Base-by-base conservation (phyloP, 2,888 invertebrate species). In the Pseudococcus longispinus region DNA sequence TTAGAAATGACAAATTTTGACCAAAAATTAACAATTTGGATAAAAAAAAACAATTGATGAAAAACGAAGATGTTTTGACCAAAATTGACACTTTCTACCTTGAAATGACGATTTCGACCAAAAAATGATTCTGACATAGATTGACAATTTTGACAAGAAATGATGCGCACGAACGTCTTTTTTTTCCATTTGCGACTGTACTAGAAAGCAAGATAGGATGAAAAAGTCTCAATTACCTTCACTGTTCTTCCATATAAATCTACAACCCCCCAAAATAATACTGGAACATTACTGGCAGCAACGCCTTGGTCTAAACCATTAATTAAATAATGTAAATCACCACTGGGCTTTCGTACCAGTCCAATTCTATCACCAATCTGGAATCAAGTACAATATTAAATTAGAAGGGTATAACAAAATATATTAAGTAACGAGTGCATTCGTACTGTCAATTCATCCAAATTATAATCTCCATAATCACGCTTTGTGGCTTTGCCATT, bases 191-290 rank as follows among this genome's bases (percentile, higher is more conserved):
- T n/a, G n/a, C n/a, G n/a, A n/a, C n/a, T n/a, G n/a, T n/a, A n/a
- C n/a, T n/a, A n/a, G n/a, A n/a, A n/a, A n/a, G n/a, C n/a, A n/a
- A n/a, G n/a, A n/a, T n/a, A n/a, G n/a, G n/a, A n/a, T n/a, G n/a
- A 20, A 11, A 87, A 8, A 83, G 13, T 18, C 9, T n/a, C 11
- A 88, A 77, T 82, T 89, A 93, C 95, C 91, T 95, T 95, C 26
- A 97, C 96, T 29, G 97, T 97, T 96, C 97, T 97, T 37, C 97
- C 98, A 90, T 98, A 98, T 2, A 98, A 92, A 92, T 98, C 98
- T 55, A 98, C 95, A 42, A 98, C 98, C 6, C 97, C 98, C 97
- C 97, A 98, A 3, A 97, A 94, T 74, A 94, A 94, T 44, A 93
- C 91, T 0, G 96, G 95, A 0, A 97, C 95, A 89, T 95, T 93